phyloP scores from a whole-genome alignment of 2,888 invertebrate species.

The Prenolepis imparis region DNA sequence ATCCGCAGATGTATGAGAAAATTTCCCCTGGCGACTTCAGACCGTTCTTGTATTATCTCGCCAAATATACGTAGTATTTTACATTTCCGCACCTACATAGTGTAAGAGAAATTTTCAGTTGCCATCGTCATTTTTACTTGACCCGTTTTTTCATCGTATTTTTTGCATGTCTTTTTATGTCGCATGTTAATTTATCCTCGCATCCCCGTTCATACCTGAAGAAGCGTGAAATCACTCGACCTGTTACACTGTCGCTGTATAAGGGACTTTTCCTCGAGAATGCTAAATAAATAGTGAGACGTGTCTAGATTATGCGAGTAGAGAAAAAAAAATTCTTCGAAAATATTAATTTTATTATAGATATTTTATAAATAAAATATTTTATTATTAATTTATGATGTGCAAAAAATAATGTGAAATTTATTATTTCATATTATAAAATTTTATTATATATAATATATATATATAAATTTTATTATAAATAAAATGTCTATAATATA shows the following conservation, averaged over 20 bases:
- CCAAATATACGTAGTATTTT: slow-evolving; percentile 37
- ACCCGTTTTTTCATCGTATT: slow-evolving; percentile 5
- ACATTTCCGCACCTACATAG: slow-evolving; percentile 12
- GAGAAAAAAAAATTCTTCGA: neutral
- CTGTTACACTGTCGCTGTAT: slow-evolving; percentile 68
- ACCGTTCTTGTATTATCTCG: slow-evolving; percentile 28
- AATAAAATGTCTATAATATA: no score
- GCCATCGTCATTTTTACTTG: neutral
- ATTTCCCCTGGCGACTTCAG: slow-evolving; percentile 51
- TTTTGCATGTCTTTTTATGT: slow-evolving; percentile 20
- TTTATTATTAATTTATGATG: neutral
- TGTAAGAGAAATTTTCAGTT: neutral
- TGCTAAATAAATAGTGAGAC: slow-evolving; percentile 17
- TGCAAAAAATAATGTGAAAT: no score
- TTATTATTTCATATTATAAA: neutral
- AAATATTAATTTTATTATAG: neutral
- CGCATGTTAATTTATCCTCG: slow-evolving; percentile 71
- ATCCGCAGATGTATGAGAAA: slow-evolving; percentile 41
- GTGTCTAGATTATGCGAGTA: neutral
- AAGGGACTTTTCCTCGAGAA: slow-evolving; percentile 54
- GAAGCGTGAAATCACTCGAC: slow-evolving; percentile 74
- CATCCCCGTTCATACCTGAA: slow-evolving; percentile 61
- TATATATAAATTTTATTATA: no score
- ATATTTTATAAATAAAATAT: neutral
- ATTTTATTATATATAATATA: no score